Base-by-base conservation (phyloP, 2,797 vertebrate genomes). In the Hypotaenidia philippensis region DNA sequence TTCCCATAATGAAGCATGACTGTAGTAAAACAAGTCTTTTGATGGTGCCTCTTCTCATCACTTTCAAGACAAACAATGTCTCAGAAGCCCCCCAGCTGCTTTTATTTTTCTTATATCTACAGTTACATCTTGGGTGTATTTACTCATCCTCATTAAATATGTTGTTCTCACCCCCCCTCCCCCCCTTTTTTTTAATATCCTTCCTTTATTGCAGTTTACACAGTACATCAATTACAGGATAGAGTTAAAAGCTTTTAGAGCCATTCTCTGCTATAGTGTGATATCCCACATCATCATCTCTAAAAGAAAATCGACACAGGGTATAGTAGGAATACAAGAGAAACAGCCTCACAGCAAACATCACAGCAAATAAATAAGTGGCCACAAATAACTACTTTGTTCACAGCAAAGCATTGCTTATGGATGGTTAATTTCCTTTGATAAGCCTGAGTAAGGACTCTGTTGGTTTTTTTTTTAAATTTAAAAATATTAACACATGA, bases 31-130 rank as follows among this genome's bases (percentile, higher is more conserved):
- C 94, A 77, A 86, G 86, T 91, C 97, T 98, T 98, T 98, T 98
- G 97, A 98, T 98, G 95, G 82, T 96, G 94, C 80, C 90, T 94
- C 95, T 96, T 92, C 91, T 94, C 96, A 95, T 97, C 95, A 93
- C 96, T 97, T 97, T 98, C 96, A 98, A 98, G 97, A 97, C 96
- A 98, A 97, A 97, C 97, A 96, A 85, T 95, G 96, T 96, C 97
- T 96, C 94, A 90, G 96, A 96, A 96, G 93, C 95, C 95, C 95
- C 95, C 91, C 96, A 96, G 95, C 95, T 95, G 96, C 92, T 97
- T 97, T 97, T 97, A 98, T 98, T 98, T 98, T 98, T 97, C 95
- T 98, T 97, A 96, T 97, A 97, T 95, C 96, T 97, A 97, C 97
- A 95, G 97, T 98, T 98, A 98, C 97, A 92, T 93, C 92, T 96